These are phyloP conservation scores for Acronicta psi DNA, from an alignment of 2,888 invertebrate genomes.

Conservation along the genomic window DNA sequence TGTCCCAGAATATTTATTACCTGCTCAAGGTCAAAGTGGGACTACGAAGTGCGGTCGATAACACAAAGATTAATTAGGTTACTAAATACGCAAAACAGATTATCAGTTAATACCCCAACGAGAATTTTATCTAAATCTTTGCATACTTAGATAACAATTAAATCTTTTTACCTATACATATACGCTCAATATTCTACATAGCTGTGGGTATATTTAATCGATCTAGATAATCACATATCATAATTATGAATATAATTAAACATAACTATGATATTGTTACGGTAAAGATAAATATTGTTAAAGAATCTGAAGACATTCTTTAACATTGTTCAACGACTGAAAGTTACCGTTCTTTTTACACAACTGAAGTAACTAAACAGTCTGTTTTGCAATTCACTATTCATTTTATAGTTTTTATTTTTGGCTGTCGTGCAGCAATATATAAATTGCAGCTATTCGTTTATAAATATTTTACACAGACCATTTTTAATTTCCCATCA, in stretches of 20 bases:
- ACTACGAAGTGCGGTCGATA: too few relatives aligned
- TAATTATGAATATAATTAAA: too few relatives aligned
- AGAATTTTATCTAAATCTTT: conserved; percentile 39
- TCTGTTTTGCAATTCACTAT: not conserved
- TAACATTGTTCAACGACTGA: not conserved
- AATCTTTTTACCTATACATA: conserved; percentile 6
- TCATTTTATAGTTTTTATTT: not conserved
- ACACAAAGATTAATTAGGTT: conserved; percentile 5
- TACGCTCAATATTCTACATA: not conserved
- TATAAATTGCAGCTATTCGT: too few relatives aligned
- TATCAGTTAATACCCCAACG: conserved; percentile 37
- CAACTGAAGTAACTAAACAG: not conserved
- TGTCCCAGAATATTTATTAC: too few relatives aligned
- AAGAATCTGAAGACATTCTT: not conserved
- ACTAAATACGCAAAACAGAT: conserved; percentile 13
- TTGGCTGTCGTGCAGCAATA: too few relatives aligned
- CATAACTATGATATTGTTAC: not conserved
- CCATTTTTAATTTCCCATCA: not conserved
- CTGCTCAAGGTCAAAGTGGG: too few relatives aligned
- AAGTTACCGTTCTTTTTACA: not conserved
- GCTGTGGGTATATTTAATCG: conserved; percentile 2
- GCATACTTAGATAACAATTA: conserved; percentile 11
- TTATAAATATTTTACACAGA: too few relatives aligned
- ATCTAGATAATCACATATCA: conserved; percentile 1
- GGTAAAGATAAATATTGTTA: not conserved